Conservation (phyloP, 2,797 vertebrate species). For the Ciconia nigra region DNA sequence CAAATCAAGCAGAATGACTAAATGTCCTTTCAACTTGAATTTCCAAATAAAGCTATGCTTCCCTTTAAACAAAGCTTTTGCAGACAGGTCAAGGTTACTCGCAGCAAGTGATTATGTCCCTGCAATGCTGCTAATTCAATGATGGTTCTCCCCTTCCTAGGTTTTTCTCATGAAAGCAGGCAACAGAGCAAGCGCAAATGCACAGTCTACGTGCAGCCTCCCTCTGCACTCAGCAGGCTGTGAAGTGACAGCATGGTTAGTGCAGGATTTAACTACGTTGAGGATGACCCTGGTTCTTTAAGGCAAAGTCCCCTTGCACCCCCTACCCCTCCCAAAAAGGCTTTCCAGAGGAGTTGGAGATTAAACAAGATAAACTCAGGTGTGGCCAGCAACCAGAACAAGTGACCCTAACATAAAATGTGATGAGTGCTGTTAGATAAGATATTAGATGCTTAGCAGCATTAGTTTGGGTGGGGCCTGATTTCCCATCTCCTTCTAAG, state of each 20-base stretch:
- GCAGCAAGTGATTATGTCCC: not conserved
- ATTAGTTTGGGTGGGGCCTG: not conserved
- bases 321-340: not conserved
- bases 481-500: not conserved
- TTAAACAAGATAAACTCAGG: not conserved
- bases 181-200: not conserved
- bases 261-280: not conserved
- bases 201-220: not conserved
- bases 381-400: not conserved
- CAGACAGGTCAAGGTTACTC: not conserved
- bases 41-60: not conserved
- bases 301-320: not conserved
- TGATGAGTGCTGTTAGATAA: not conserved
- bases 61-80: not conserved
- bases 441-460: not conserved
- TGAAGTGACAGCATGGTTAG: rapidly evolving
- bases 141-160: not conserved
- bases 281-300: not conserved
- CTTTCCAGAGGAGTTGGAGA: not conserved
- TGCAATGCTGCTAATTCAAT: not conserved
- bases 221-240: not conserved
- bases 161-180: not conserved
- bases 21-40: not conserved
- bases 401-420: not conserved
- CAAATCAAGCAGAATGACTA: not conserved